Percentiles rank a stretch among this genome's conserved stretches.
These are phyloP conservation scores for Paguma larvata DNA, from an alignment of 2,797 vertebrate species.

Conservation along the genomic window DNA sequence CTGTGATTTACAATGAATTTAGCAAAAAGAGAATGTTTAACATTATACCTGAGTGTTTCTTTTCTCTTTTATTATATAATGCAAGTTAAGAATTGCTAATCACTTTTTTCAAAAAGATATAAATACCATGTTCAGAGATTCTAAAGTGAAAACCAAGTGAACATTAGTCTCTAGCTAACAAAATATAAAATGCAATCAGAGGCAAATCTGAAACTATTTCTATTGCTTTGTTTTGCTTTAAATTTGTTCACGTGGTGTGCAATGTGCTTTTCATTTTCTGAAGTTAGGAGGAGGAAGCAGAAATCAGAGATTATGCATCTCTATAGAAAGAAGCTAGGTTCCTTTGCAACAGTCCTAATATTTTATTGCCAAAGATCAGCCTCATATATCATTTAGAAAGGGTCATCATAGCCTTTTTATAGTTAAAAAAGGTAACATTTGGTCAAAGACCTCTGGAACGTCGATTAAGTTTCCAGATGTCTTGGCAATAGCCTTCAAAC, in stretches of 20 bases:
- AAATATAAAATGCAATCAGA: background rate
- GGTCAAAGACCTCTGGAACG: background rate
- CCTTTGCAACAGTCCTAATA: background rate
- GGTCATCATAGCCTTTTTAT: background rate
- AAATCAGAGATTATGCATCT: background rate
- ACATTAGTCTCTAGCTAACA: background rate
- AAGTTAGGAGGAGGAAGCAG: background rate
- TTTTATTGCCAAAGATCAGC: background rate
- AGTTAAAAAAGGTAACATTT: background rate
- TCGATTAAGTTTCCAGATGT: conserved; percentile 56
- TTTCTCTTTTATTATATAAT: conserved; percentile 17
- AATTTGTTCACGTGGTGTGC: background rate
- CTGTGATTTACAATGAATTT: background rate
- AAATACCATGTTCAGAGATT: background rate
- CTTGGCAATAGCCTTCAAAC: conserved; percentile 31
- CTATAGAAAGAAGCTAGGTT: background rate
- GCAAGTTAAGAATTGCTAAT: conserved; percentile 4
- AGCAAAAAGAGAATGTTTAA: conserved; percentile 19
- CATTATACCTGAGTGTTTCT: background rate
- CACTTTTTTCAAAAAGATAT: background rate
- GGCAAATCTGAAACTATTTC: background rate
- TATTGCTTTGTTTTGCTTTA: background rate
- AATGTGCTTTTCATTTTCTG: background rate
- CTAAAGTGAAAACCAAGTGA: background rate
- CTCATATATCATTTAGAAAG: conserved; percentile 27